Percentiles rank a stretch among this genome's conserved stretches.
These are phyloP conservation scores for Cetoscarus ocellatus DNA, from an alignment of 2,797 vertebrate genomes.

Conservation along the genomic window DNA sequence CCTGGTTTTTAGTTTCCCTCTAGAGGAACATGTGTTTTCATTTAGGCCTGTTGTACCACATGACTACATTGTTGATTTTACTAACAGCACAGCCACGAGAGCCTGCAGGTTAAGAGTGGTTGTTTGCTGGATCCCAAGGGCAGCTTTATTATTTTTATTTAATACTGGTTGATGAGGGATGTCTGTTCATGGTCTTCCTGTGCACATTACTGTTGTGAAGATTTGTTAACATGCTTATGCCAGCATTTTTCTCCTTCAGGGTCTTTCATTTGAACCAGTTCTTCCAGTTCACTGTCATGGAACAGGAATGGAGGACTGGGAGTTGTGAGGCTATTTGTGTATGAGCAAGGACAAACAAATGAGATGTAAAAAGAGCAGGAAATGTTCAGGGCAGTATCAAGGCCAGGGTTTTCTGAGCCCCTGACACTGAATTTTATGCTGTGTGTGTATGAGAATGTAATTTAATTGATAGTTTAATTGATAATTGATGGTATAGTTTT, in stretches of 20 bases:
- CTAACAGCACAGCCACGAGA: not conserved
- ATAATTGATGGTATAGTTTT: constrained; percentile 6
- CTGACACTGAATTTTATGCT: not conserved
- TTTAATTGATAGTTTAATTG: not conserved
- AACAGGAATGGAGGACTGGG: not conserved
- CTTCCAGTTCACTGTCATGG: constrained; percentile 32
- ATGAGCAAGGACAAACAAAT: constrained; percentile 54
- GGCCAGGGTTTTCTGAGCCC: constrained; percentile 4
- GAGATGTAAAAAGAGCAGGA: constrained; percentile 54
- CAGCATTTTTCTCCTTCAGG: not conserved
- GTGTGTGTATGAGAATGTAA: constrained; percentile 3
- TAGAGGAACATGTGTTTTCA: constrained; percentile 15
- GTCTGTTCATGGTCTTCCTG: constrained; percentile 13
- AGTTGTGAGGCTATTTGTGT: constrained; percentile 32
- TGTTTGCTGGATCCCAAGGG: not conserved
- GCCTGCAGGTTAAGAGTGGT: not conserved
- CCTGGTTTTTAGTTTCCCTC: not conserved
- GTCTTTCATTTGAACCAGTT: constrained; percentile 35
- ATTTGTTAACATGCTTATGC: not conserved
- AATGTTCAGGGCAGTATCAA: not conserved
- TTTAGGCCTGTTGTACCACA: not conserved
- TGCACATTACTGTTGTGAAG: not conserved
- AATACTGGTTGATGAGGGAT: not conserved
- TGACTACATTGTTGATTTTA: constrained; percentile 5
- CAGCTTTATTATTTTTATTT: constrained; percentile 5